Evolutionary conservation across 2,888 invertebrate genomes (phyloP).

Genomic region (Epistrophella euchroma): DNA sequence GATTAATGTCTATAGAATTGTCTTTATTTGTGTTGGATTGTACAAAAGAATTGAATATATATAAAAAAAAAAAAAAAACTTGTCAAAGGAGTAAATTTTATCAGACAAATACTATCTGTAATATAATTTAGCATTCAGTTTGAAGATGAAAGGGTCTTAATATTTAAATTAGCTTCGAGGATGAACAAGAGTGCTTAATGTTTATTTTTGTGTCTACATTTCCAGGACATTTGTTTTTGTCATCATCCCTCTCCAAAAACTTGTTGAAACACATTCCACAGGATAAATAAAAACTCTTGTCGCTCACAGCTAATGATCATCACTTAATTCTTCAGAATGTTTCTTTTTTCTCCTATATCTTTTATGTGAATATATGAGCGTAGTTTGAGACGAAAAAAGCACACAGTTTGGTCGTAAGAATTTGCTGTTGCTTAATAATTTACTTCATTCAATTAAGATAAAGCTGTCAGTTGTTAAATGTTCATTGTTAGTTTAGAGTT

Average conservation of each 20-base stretch:
- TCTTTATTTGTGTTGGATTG: neutral
- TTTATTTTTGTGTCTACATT: conserved; percentile 36
- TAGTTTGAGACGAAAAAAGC: neutral
- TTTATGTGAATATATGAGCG: conserved; percentile 33
- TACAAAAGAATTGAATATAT: neutral
- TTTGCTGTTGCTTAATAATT: neutral
- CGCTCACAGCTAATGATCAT: conserved; percentile 48
- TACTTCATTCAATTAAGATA: too few species aligned
- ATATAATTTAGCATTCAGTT: conserved; percentile 60
- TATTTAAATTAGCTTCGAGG: conserved; percentile 65
- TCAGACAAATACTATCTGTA: conserved; percentile 36
- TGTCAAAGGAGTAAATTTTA: conserved; percentile 35
- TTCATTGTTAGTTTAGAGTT: too few species aligned
- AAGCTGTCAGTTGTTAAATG: too few species aligned
- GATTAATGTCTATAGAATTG: conserved; percentile 1
- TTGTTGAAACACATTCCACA: conserved; percentile 30
- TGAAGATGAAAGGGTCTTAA: conserved; percentile 53
- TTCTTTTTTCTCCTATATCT: conserved; percentile 11
- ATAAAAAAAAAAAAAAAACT: conserved; percentile 2
- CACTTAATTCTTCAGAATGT: conserved; percentile 43
- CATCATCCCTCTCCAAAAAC: conserved; percentile 1
- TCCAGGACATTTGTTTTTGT: conserved; percentile 36
- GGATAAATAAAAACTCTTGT: conserved; percentile 16
- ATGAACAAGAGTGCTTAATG: conserved; percentile 20
- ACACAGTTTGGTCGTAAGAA: neutral